These are phyloP conservation scores for Apantesis nais DNA, from an alignment of 2,888 invertebrate genomes.

Conservation along the genomic window DNA sequence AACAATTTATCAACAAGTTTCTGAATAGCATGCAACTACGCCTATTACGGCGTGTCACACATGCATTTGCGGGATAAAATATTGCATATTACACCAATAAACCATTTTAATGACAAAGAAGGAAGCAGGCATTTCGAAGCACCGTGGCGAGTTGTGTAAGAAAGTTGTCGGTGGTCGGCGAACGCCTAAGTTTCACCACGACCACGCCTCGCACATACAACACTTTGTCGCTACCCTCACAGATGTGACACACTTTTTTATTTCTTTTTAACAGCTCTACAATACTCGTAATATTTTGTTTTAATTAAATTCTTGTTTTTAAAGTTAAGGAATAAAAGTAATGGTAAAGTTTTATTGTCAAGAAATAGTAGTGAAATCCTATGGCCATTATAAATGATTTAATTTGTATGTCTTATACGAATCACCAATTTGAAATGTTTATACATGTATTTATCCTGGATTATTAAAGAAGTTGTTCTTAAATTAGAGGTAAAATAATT, in stretches of 20 bases:
- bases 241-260: conserved; percentile 55
- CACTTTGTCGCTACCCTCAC: conserved; percentile 52
- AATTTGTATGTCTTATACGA: not conserved
- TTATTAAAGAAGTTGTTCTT: not conserved
- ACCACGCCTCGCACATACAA: conserved; percentile 63
- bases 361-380: not conserved
- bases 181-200: conserved; percentile 64
- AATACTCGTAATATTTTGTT: conserved; percentile 33
- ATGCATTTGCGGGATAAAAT: conserved; percentile 51
- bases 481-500: not conserved
- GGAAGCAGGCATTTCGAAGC: conserved; percentile 56
- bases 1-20: conserved; percentile 42
- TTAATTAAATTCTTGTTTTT: not conserved
- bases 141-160: conserved; percentile 54
- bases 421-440: not conserved
- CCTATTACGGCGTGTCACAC: conserved; percentile 39
- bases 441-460: not conserved
- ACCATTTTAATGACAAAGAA: conserved; percentile 64
- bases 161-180: conserved; percentile 58
- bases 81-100: conserved; percentile 63
- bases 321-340: not conserved
- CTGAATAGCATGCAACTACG: conserved; percentile 45
- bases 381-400: not conserved
- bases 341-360: not conserved
- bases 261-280: conserved; percentile 35